Conservation (phyloP, 2,888 invertebrate genomes). For the Tenthredo scrophulariae region DNA sequence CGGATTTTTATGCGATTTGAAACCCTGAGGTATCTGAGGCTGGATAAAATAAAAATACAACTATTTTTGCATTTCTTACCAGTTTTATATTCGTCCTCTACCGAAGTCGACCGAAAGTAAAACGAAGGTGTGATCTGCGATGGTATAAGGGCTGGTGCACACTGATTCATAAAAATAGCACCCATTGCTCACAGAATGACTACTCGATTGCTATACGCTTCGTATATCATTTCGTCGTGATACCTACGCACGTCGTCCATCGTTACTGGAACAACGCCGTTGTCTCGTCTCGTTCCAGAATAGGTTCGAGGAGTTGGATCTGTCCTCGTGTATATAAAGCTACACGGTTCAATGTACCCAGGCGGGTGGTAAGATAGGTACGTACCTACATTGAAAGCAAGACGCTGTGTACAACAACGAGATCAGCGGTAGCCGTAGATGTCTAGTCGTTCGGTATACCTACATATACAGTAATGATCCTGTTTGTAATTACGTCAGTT, state of each 20-base stretch:
- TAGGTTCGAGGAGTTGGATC: conserved; percentile 25
- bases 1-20: neutral
- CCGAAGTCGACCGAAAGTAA: neutral
- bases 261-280: conserved; percentile 49
- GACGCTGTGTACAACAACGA: conserved; percentile 21
- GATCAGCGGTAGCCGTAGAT: conserved; percentile 24
- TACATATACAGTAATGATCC: conserved; percentile 44
- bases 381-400: neutral
- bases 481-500: conserved; percentile 52
- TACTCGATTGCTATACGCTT: conserved; percentile 33
- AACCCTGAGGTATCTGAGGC: neutral
- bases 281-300: conserved; percentile 41
- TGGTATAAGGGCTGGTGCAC: neutral
- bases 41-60: neutral
- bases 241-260: conserved; percentile 51
- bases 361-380: conserved; percentile 25
- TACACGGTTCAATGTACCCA: conserved; percentile 34
- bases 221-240: conserved; percentile 47
- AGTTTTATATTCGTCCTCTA: neutral
- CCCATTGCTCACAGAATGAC: neutral
- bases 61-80: neutral
- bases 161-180: conserved; percentile 26
- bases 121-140: conserved; percentile 5
- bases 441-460: conserved; percentile 40
- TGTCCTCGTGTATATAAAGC: conserved; percentile 19